phyloP scores from a whole-genome alignment of 1,140 invertebrate genomes.

The Eufriesea mexicana region DNA sequence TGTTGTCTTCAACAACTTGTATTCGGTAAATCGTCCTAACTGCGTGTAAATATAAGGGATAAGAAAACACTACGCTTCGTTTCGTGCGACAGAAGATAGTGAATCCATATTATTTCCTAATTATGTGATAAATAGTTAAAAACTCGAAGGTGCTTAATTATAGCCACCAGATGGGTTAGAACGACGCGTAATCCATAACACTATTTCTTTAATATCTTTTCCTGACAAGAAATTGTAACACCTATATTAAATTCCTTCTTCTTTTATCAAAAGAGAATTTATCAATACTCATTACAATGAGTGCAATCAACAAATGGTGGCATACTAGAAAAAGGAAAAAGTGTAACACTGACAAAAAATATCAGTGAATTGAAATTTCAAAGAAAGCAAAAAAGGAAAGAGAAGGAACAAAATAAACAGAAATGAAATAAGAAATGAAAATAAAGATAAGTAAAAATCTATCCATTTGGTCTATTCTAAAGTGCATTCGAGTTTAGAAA shows the following conservation, averaged over 20 bases:
- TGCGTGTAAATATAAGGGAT: background rate
- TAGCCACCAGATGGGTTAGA: background rate
- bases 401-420: background rate
- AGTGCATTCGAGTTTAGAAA: background rate
- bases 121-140: slow-evolving; percentile 14
- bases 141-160: background rate
- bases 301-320: background rate
- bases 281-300: background rate
- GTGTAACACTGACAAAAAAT: slow-evolving; percentile 1
- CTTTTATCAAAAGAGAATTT: background rate
- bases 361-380: slow-evolving; percentile 1
- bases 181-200: background rate
- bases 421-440: background rate
- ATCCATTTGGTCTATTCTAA: slow-evolving; percentile 20
- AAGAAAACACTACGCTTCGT: background rate
- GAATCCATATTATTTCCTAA: slow-evolving; percentile 21
- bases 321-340: background rate
- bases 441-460: slow-evolving; percentile 8
- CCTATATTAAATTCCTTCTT: background rate
- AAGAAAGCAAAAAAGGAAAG: background rate
- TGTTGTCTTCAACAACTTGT: background rate
- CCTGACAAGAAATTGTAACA: background rate
- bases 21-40: background rate
- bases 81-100: background rate
- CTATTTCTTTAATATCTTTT: background rate